phyloP scores from a whole-genome alignment of 2,888 invertebrate genomes.

The Pilophorus perplexus region DNA sequence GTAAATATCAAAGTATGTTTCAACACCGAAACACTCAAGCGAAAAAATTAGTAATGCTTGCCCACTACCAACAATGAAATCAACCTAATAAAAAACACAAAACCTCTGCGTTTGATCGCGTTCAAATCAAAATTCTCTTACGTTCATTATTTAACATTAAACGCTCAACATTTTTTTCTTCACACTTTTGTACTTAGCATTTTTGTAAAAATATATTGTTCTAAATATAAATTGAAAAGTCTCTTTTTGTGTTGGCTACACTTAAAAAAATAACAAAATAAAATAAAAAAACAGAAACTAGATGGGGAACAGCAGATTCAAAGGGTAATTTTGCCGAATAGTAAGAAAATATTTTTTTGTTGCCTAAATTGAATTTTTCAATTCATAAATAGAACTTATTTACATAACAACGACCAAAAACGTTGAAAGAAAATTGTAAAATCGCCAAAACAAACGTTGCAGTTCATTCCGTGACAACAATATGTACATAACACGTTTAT shows the following conservation, averaged over 20 bases:
- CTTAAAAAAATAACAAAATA: neutral
- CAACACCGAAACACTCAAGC: neutral
- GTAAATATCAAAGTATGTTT: neutral
- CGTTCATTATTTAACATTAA: neutral
- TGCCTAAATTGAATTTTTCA: no score
- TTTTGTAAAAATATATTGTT: slow-evolving; percentile 24
- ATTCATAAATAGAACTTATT: no score
- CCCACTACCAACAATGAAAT: slow-evolving; percentile 4
- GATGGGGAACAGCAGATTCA: no score
- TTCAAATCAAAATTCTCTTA: neutral
- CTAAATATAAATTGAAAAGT: slow-evolving; percentile 24
- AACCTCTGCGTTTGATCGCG: neutral
- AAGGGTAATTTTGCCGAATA: no score
- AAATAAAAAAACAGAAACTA: neutral
- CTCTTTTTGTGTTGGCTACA: neutral
- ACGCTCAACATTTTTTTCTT: slow-evolving; percentile 5
- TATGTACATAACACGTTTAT: no score
- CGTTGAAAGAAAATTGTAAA: no score
- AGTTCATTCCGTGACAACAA: no score
- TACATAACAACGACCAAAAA: no score
- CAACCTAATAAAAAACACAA: slow-evolving; percentile 5
- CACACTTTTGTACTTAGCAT: slow-evolving; percentile 9
- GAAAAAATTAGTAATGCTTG: slow-evolving; percentile 14
- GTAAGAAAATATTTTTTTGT: no score
- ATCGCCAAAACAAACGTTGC: no score